Evolutionary conservation across 1,140 invertebrate genomes (phyloP), one percentile per base, ranked within the genome.

Genomic region (Stegodyphus dumicola): DNA sequence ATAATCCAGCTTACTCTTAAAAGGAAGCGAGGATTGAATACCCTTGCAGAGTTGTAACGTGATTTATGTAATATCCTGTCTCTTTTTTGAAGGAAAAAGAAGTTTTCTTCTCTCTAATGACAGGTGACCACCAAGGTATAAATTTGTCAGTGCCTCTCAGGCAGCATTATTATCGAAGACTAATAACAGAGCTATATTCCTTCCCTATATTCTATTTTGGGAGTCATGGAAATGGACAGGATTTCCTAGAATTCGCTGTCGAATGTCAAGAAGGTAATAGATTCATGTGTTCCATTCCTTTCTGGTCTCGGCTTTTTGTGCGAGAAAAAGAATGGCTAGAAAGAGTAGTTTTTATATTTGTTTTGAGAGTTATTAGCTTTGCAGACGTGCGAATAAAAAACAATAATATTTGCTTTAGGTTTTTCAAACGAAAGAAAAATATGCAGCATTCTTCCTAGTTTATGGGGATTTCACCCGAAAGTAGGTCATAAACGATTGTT

Each of bases 101-200:
- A 33, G 33, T 33, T 79, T 70, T 79, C 65, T 73, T 49, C 49
- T 9, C 18, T 56, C 6, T 83, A 83, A 83, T 75, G 60, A 71
- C 48, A 66, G 80, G 60, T 75, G 80, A 81, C 60, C 52, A 53
- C 6, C 13, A 56, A 65, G 56, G 71, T 51, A 67, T 11, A 71
- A 75, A 74, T 83, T 75, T 83, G 80, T 83, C 80, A 83, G 54
- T 75, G 71, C 56, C 56, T 74, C 60, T 33, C 11, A 75, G 80
- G 66, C 80, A 81, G 80, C 9, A 48, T 67, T 75, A 75, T 83
- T 60, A 83, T n/a, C 53, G 71, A 33, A 66, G 71, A 83, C 71
- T 74, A 75, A 75, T 83, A 74, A 83, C 60, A 54, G 15, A 7
- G 13, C 54, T 2, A 33, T 33, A 33, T 73, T 33, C 64, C 33